These are phyloP conservation scores for Bellardia bayeri DNA, from an alignment of 2,888 invertebrate genomes.

Conservation along the genomic window DNA sequence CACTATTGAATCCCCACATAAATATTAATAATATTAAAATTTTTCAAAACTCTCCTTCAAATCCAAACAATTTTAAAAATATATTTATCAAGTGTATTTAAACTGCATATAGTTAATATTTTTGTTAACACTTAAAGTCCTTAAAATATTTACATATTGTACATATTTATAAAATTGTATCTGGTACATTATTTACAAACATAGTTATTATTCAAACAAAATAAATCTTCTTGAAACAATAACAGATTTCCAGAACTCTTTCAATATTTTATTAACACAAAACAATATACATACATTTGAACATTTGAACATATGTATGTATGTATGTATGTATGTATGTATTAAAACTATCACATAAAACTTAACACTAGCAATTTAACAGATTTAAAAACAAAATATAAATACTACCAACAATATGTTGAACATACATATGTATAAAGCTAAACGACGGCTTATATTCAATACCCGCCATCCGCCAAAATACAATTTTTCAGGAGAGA, in stretches of 20 bases:
- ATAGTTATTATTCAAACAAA: neutral
- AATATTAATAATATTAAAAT: no score
- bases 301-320: neutral
- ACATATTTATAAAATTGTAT: neutral
- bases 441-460: no score
- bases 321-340: neutral
- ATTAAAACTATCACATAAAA: slow-evolving; percentile 45
- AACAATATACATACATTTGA: neutral
- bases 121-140: neutral
- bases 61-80: no score
- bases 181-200: neutral
- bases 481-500: no score
- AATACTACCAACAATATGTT: neutral
- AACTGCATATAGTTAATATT: neutral
- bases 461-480: no score
- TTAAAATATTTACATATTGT: neutral
- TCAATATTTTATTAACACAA: neutral
- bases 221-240: neutral
- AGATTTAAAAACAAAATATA: slow-evolving; percentile 25
- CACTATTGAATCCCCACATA: no score
- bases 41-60: no score
- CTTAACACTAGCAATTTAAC: slow-evolving; percentile 55
- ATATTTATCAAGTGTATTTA: no score
- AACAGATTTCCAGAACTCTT: slow-evolving; percentile 25
- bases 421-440: neutral